phyloP scores from a whole-genome alignment of 2,888 invertebrate species.

The Beris chalybata region DNA sequence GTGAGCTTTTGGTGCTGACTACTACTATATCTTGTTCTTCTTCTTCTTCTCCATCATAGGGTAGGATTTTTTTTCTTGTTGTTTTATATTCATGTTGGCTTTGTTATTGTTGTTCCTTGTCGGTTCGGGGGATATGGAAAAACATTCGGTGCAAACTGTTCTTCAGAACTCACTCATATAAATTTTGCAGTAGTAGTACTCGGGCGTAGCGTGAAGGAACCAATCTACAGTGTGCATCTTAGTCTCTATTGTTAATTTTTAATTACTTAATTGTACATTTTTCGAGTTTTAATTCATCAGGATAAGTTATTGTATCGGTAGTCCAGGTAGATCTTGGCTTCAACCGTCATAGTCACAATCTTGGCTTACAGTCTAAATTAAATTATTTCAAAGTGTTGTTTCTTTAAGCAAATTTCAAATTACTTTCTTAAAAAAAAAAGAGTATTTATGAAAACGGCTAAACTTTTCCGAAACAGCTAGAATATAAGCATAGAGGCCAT shows the following conservation, averaged over 20 bases:
- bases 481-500: too few species aligned
- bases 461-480: too few species aligned
- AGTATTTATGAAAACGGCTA: too few species aligned
- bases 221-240: constrained; percentile 30
- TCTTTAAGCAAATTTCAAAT: too few species aligned
- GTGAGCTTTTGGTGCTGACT: constrained; percentile 29
- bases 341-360: too few species aligned
- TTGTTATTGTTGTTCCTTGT: constrained; percentile 33
- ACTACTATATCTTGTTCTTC: constrained; percentile 7
- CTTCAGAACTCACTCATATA: constrained; percentile 27
- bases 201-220: constrained; percentile 37
- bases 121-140: constrained; percentile 33
- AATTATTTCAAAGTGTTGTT: too few species aligned
- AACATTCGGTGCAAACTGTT: constrained; percentile 32
- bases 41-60: not conserved
- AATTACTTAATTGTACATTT: constrained; percentile 27
- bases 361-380: too few species aligned
- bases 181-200: constrained; percentile 37
- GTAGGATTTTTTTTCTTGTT: constrained; percentile 21
- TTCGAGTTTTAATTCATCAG: not conserved
- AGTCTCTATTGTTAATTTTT: constrained; percentile 34
- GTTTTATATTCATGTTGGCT: constrained; percentile 33
- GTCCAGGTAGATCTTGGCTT: constrained; percentile 6
- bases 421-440: too few species aligned
- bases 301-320: constrained; percentile 22